A percentile compares a stretch with the other conserved stretches of the same genome.
Conservation (phyloP, 2,888 invertebrate species). For the Macrophya annulata region DNA sequence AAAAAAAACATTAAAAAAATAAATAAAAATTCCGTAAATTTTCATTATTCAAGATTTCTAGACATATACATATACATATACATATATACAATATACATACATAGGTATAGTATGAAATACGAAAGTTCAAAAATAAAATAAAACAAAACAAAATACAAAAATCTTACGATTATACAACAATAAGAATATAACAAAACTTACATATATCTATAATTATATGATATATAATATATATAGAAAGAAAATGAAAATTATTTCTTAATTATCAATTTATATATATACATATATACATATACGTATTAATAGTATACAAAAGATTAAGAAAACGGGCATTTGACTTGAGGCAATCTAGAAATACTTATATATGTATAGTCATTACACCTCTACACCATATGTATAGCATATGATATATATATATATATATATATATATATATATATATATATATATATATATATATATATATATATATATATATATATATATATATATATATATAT, state of each 20-base stretch:
- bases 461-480: no score
- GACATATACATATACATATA: background rate
- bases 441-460: no score
- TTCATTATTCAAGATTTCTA: background rate
- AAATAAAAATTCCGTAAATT: background rate
- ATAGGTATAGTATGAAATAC: background rate
- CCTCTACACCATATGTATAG: background rate
- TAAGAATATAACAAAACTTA: background rate
- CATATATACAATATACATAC: background rate
- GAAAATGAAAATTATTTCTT: background rate
- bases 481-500: no score
- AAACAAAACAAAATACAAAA: background rate
- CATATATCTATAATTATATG: background rate
- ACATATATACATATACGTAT: no score
- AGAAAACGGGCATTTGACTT: slow-evolving; percentile 11
- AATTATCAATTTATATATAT: background rate
- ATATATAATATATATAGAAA: slow-evolving; percentile 5
- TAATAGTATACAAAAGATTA: background rate
- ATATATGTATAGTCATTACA: background rate
- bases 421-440: no score
- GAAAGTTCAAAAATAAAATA: background rate
- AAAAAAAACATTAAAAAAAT: background rate
- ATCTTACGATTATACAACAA: background rate
- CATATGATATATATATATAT: no score
- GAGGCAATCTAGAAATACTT: background rate